phyloP scores from a whole-genome alignment of 2,888 invertebrate species.

The Lithophane socia region DNA sequence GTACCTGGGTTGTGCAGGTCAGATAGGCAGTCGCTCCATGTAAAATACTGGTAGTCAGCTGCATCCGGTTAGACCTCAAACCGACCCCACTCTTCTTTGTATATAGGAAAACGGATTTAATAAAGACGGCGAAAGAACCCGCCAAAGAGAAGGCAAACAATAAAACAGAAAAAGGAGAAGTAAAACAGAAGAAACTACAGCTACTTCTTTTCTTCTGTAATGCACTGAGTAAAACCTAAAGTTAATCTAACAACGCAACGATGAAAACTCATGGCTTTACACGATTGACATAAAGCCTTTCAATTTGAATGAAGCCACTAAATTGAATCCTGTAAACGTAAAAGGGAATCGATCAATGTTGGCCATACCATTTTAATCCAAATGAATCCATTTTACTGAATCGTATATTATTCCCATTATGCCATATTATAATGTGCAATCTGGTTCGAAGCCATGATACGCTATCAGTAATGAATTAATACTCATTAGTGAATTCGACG shows the following conservation, averaged over 20 bases:
- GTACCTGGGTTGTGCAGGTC: too few relatives aligned
- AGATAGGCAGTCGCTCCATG: too few relatives aligned
- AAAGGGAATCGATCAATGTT: slow-evolving; percentile 20
- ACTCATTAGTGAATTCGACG: slow-evolving; percentile 23
- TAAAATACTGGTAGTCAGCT: too few relatives aligned
- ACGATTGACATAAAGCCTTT: background rate
- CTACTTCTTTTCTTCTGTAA: background rate
- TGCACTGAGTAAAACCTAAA: background rate
- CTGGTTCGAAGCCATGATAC: slow-evolving; percentile 15
- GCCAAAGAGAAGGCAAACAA: background rate
- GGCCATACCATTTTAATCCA: slow-evolving; percentile 23
- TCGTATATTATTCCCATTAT: slow-evolving; percentile 4
- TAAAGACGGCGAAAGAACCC: background rate
- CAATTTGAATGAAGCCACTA: background rate
- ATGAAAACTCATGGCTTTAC: background rate
- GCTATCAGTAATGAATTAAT: slow-evolving; percentile 32
- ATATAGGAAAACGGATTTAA: background rate
- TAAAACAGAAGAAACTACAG: background rate
- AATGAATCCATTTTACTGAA: slow-evolving; percentile 18
- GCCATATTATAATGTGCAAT: slow-evolving; percentile 10
- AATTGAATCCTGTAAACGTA: slow-evolving; percentile 3
- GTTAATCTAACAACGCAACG: background rate
- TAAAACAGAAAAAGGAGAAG: background rate
- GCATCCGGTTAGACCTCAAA: too few relatives aligned
- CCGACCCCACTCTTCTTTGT: background rate